These are phyloP conservation scores for Leucosticte australis DNA, from an alignment of 2,113 vertebrate species.

Conservation along the genomic window DNA sequence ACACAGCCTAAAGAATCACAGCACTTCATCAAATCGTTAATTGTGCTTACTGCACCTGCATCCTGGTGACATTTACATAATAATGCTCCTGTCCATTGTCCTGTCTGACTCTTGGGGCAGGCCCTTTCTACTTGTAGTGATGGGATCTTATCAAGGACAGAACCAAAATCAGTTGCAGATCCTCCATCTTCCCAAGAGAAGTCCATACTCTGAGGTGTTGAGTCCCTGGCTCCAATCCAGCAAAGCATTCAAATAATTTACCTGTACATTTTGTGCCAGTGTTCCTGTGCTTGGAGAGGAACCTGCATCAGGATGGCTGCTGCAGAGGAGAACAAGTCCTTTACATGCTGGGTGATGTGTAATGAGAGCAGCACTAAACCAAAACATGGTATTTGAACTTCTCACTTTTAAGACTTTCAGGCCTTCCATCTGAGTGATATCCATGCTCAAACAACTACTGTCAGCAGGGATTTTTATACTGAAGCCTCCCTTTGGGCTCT, in stretches of 20 bases:
- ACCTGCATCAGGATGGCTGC: background rate
- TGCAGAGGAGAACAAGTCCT: background rate
- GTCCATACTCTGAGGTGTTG: background rate
- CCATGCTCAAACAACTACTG: background rate
- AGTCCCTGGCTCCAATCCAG: background rate
- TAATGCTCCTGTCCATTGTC: background rate
- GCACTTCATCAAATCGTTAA: background rate
- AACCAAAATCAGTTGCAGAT: background rate
- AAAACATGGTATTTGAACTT: background rate
- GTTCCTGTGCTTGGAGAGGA: background rate
- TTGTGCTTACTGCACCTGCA: background rate
- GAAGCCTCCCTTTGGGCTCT: background rate
- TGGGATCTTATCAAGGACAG: background rate
- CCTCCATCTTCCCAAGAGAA: background rate
- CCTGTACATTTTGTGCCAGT: background rate
- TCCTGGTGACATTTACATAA: background rate
- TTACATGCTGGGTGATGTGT: background rate
- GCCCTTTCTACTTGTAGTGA: background rate
- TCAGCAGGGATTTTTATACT: background rate
- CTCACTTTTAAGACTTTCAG: background rate
- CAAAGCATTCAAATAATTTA: background rate
- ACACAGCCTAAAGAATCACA: background rate
- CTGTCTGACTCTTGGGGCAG: background rate
- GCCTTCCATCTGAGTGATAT: background rate
- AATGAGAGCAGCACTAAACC: background rate